Evolutionary conservation across 2,888 invertebrate genomes (phyloP).

Genomic region (Brachynemurus nebulosus): DNA sequence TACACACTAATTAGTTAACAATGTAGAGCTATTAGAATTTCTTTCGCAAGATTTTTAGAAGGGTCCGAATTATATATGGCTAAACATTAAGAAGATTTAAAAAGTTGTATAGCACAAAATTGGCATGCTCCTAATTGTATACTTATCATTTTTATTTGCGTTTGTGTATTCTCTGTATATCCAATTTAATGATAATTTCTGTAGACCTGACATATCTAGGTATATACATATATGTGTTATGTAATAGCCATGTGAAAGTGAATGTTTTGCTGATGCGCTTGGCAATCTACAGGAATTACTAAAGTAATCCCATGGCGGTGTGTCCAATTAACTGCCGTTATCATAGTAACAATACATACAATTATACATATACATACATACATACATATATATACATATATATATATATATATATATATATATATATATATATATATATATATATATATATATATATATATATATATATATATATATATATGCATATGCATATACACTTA

Average conservation of each 20-base stretch:
- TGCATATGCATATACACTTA: background rate
- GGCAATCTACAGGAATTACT: conserved; percentile 3
- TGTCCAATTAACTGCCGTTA: conserved; percentile 10
- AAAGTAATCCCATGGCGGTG: conserved; percentile 7
- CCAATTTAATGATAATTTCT: too few relatives aligned
- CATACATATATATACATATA: background rate
- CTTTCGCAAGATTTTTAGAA: too few relatives aligned
- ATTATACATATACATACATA: background rate
- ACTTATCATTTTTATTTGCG: too few relatives aligned
- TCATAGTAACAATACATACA: conserved; percentile 7
- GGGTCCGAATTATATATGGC: too few relatives aligned
- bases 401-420: background rate
- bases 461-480: background rate
- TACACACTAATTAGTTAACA: too few relatives aligned
- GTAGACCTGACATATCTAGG: background rate
- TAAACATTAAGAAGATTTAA: too few relatives aligned
- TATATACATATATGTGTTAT: background rate
- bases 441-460: conserved; percentile 3
- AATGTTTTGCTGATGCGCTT: conserved; percentile 3
- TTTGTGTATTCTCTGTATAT: too few relatives aligned
- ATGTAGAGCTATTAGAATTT: too few relatives aligned
- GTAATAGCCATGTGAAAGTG: background rate
- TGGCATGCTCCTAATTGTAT: too few relatives aligned
- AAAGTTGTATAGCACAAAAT: too few relatives aligned
- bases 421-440: conserved; percentile 3